Evolutionary conservation across 2,888 invertebrate genomes (phyloP), one percentile per base, ranked within the genome.

Genomic region (Anoncus sp.): DNA sequence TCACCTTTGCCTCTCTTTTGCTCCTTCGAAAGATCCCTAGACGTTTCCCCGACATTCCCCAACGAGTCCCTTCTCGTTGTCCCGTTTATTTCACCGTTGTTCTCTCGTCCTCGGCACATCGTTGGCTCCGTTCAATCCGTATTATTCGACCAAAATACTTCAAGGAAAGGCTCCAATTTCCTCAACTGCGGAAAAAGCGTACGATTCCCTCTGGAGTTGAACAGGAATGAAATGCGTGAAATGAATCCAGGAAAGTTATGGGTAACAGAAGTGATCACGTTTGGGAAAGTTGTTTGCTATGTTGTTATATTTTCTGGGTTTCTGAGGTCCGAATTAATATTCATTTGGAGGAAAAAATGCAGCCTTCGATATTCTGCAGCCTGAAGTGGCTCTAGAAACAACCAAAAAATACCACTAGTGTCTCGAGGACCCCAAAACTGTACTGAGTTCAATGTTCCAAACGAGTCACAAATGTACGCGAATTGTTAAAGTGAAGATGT

Each of bases 121-220:
- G 14, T 51, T 65, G 1, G 35, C 43, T 57, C 27, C 20, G 45
- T 51, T 63, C 67, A 38, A 63, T 55, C 62, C 47, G 49, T 66
- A 60, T 71, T 71, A 38, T 59, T 45, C 59, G 53, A 66, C 55
- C 45, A 49, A 75, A 70, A 75, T 70, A 63, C 69, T 69, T 70
- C 69, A 70, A 63, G 20, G n/a, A 57, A 55, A 65, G 62, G 16
- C 75, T 63, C 55, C 63, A 63, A 75, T 75, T 69, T 63, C 57
- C 31, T 16, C 38, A 24, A 47, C 38, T 63, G 4, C 47, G 55
- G 7, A 14, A 45, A 57, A 20, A 12, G 14, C 62, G 43, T 40
- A 14, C 35, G 31, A 63, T 69, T 55, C 31, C 10, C 27, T 16
- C 14, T 12, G 18, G 35, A 18, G 20, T 43, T 18, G 12, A 9